A percentile compares a stretch with the other conserved stretches of the same genome.
Evolutionary conservation across 2,113 vertebrate species (phyloP).

Genomic region (Natator depressus): DNA sequence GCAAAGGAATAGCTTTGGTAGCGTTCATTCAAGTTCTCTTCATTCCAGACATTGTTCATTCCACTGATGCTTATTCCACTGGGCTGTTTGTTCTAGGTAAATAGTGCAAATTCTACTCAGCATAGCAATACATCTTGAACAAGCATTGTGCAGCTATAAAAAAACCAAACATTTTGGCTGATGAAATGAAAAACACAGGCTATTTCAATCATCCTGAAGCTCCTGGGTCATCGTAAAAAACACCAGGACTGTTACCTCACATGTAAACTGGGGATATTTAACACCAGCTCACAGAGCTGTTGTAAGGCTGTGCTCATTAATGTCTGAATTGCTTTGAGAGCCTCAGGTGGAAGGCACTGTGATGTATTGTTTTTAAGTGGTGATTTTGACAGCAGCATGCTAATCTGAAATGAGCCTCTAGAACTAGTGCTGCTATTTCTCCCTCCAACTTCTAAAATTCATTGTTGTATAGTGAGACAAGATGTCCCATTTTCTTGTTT

Average conservation of each 20-base stretch:
- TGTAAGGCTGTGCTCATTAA: background rate
- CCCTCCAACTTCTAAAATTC: background rate
- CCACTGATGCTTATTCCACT: background rate
- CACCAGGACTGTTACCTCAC: background rate
- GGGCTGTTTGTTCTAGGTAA: background rate
- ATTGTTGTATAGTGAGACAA: constrained; percentile 28
- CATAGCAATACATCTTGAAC: background rate
- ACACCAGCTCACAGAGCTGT: background rate
- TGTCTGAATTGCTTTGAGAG: constrained; percentile 36
- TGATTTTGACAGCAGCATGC: constrained; percentile 48
- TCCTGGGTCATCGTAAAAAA: background rate
- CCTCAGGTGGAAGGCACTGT: constrained; percentile 39
- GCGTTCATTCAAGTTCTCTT: background rate
- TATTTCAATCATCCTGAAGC: background rate
- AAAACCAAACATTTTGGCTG: background rate
- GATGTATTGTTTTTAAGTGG: background rate
- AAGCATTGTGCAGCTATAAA: background rate
- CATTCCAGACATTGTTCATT: background rate
- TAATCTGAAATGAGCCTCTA: constrained; percentile 47
- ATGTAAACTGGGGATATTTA: background rate
- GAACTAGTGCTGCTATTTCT: constrained; percentile 16
- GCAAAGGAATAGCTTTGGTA: background rate
- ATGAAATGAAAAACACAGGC: background rate
- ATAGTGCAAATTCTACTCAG: background rate
- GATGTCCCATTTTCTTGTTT: background rate